A percentile compares a stretch with the other conserved stretches of the same genome.
These are phyloP conservation scores for Albula glossodonta DNA, from an alignment of 2,113 vertebrate species.

Conservation along the genomic window DNA sequence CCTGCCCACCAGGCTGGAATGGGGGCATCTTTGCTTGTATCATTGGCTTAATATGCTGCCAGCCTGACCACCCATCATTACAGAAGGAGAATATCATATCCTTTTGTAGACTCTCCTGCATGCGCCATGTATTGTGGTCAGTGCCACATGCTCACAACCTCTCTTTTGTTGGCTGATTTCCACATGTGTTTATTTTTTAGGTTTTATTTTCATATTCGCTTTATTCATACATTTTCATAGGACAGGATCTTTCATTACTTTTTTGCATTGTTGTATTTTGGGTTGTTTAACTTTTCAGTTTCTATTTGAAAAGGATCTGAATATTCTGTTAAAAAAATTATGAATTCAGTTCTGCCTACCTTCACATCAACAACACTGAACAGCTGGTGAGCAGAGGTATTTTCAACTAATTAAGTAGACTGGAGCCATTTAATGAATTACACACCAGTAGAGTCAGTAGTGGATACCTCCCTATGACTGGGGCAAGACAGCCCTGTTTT, in stretches of 20 bases:
- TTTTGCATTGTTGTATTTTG: no score
- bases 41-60: neutral
- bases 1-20: conserved; percentile 12
- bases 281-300: neutral
- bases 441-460: conserved; percentile 38
- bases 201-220: neutral
- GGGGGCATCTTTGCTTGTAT: conserved; percentile 12
- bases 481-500: conserved; percentile 10
- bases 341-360: neutral
- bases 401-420: conserved; percentile 49
- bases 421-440: conserved; percentile 40
- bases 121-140: neutral
- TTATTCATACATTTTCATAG: neutral
- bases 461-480: conserved; percentile 16
- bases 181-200: neutral
- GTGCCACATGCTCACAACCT: neutral
- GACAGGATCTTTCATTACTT: no score
- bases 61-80: neutral
- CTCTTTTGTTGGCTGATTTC: neutral
- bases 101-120: neutral
- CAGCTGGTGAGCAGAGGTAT: conserved; percentile 42
- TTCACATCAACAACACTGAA: conserved; percentile 10
- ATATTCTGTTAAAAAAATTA: neutral
- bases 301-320: neutral
- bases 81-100: neutral